Evolutionary conservation across 2,888 invertebrate genomes (phyloP).

Genomic region (Allygus modestus): DNA sequence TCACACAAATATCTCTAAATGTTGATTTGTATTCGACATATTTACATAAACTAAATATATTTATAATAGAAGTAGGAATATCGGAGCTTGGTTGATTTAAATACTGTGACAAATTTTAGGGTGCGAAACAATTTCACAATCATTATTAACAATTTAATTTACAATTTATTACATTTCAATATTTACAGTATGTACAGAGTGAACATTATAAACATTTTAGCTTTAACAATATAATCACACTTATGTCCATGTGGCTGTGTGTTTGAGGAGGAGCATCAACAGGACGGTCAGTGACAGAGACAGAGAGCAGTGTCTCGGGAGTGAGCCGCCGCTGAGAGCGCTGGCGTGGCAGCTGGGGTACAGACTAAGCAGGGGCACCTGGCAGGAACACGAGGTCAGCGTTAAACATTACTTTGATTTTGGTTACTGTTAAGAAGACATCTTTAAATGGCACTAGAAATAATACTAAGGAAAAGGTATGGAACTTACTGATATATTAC

Average conservation of each 20-base stretch:
- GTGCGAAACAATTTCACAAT: not conserved
- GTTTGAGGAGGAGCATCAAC: not conserved
- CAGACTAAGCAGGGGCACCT: constrained; percentile 84
- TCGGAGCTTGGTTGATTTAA: too few species aligned
- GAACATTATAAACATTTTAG: not conserved
- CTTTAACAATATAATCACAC: not conserved
- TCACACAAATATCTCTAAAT: too few species aligned
- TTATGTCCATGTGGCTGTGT: not conserved
- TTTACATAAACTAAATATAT: too few species aligned
- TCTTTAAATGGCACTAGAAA: not conserved
- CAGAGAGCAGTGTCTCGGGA: not conserved
- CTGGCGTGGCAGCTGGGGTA: constrained; percentile 91
- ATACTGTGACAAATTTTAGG: too few species aligned
- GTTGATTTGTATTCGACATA: too few species aligned
- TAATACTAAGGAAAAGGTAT: not conserved
- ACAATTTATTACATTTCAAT: not conserved
- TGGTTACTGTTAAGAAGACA: not conserved
- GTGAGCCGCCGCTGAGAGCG: constrained; percentile 81
- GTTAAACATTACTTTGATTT: not conserved
- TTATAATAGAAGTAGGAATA: too few species aligned
- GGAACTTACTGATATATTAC: too few species aligned
- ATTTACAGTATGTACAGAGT: not conserved
- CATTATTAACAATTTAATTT: constrained; percentile 20
- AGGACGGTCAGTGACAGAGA: not conserved
- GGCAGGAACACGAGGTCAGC: constrained; percentile 66